Percentiles rank a stretch among this genome's conserved stretches.
phyloP scores from a whole-genome alignment of 2,113 vertebrate species.

The Erpornis zantholeuca region DNA sequence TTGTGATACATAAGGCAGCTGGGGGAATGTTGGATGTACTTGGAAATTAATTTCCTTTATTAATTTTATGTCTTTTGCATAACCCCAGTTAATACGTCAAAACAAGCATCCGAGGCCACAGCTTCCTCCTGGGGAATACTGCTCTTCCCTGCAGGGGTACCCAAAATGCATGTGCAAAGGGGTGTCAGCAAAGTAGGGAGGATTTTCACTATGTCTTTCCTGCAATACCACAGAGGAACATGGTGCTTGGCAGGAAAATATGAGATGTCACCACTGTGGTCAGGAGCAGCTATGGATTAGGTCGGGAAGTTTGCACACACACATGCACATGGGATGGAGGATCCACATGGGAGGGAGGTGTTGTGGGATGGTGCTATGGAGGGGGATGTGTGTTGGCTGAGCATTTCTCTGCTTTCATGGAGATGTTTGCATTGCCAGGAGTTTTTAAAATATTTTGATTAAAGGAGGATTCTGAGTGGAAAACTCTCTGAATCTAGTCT shows the following conservation, averaged over 20 bases:
- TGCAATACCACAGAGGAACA: not conserved
- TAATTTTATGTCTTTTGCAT: constrained; percentile 22
- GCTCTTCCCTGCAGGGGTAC: not conserved
- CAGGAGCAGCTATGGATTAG: not conserved
- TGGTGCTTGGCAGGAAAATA: not conserved
- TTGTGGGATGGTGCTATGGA: accelerated
- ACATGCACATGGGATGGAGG: no score
- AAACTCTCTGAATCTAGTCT: not conserved
- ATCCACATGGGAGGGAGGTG: accelerated
- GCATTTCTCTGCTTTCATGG: not conserved
- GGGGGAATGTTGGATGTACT: constrained; percentile 7
- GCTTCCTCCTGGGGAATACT: not conserved
- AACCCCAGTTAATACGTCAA: not conserved
- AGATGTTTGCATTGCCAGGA: not conserved
- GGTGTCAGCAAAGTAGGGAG: not conserved
- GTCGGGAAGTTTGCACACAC: accelerated
- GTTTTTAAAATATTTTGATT: constrained; percentile 15
- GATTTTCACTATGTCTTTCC: not conserved
- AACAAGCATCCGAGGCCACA: not conserved
- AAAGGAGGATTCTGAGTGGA: constrained; percentile 21
- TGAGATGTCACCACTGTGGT: not conserved
- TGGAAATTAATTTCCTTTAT: constrained; percentile 49
- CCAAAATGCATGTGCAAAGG: not conserved
- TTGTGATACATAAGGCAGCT: constrained; percentile 30
- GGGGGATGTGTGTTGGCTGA: not conserved